Evolutionary conservation across 2,888 invertebrate species (phyloP).

Genomic region (Flabesymbios commensalis): DNA sequence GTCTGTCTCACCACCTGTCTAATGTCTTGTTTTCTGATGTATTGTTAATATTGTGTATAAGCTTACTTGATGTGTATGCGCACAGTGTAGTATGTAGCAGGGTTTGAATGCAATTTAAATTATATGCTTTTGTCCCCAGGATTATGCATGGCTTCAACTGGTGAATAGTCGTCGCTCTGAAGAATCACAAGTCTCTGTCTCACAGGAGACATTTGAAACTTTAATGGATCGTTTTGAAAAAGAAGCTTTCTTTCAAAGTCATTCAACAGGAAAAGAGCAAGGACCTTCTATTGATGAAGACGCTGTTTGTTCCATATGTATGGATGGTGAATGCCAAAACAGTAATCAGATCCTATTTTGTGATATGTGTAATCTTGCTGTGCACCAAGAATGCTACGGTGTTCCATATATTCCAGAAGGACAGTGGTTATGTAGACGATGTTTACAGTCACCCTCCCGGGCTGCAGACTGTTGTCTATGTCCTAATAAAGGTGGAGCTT

Average conservation of each 20-base stretch:
- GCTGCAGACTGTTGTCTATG: slow-evolving; percentile 97
- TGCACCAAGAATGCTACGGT: slow-evolving; percentile 97
- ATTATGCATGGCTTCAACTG: slow-evolving; percentile 88
- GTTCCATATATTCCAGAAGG: slow-evolving; percentile 97
- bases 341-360: slow-evolving; percentile 98
- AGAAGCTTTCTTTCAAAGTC: slow-evolving; percentile 69
- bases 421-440: slow-evolving; percentile 95
- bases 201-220: slow-evolving; percentile 88
- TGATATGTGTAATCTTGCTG: slow-evolving; percentile 99
- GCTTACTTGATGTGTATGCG: no score
- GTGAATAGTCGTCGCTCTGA: slow-evolving; percentile 80
- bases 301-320: slow-evolving; percentile 97
- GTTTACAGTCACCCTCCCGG: slow-evolving; percentile 89
- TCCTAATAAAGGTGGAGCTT: slow-evolving; percentile 96
- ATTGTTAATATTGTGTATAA: no score
- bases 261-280: slow-evolving; percentile 60
- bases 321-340: slow-evolving; percentile 98
- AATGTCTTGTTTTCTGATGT: no score
- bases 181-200: slow-evolving; percentile 71
- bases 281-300: slow-evolving; percentile 89
- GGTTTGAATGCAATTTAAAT: no score
- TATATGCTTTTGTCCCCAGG: slow-evolving; percentile 64
- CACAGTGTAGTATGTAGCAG: no score
- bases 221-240: slow-evolving; percentile 97
- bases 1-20: no score